These are phyloP conservation scores for Leucania comma DNA, from an alignment of 2,888 invertebrate species.

Conservation along the genomic window DNA sequence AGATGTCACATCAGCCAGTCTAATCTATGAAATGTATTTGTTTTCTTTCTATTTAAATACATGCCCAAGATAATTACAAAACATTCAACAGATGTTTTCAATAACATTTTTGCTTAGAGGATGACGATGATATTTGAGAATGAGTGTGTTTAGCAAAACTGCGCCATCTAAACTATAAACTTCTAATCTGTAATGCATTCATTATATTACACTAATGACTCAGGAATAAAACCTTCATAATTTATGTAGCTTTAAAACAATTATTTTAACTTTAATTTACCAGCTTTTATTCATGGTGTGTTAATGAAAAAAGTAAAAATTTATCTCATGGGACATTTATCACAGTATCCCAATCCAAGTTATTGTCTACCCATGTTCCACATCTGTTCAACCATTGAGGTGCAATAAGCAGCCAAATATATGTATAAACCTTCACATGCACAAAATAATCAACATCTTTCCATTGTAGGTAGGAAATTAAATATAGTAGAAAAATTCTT, in stretches of 20 bases:
- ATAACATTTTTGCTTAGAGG: slow-evolving; percentile 3
- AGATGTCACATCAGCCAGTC: neutral
- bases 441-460: neutral
- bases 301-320: neutral
- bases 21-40: neutral
- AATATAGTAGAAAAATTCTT: neutral
- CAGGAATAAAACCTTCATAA: neutral
- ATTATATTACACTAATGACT: neutral
- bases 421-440: neutral
- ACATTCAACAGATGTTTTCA: slow-evolving; percentile 32
- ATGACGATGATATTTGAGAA: slow-evolving; percentile 5
- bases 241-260: neutral
- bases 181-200: neutral
- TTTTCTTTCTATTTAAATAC: neutral
- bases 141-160: neutral
- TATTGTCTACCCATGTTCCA: neutral
- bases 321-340: neutral
- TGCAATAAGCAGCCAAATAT: neutral
- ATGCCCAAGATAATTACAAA: slow-evolving; percentile 1
- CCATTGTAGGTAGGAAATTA: too few relatives aligned
- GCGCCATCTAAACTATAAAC: neutral
- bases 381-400: neutral
- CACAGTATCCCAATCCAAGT: neutral
- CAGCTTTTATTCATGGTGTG: neutral
- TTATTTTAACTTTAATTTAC: neutral